Evolutionary conservation across 1,140 invertebrate species (phyloP), one percentile per base, ranked within the genome.

Genomic region (Polyergus mexicanus): DNA sequence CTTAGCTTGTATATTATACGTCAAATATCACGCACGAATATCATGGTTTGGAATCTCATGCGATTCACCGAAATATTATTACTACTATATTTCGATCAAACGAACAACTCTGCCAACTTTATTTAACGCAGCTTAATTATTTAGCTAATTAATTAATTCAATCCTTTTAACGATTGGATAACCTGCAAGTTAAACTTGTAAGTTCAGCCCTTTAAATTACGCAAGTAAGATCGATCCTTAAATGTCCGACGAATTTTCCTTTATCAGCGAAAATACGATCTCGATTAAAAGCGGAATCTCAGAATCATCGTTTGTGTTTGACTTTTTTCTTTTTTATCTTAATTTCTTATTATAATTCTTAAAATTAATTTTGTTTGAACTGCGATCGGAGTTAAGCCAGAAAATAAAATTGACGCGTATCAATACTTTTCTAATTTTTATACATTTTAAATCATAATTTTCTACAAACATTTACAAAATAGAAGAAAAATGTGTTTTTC

Each of bases 151-250:
- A 83, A 83, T 83, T 83, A 74, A 25, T 74, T 83, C 68, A 60
- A 35, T 74, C 78, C 54, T 83, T 83, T 83, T 83, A 74, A 25
- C n/a, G 68, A 28, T 74, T 60, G 68, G 68, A 83, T 83, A 83
- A 74, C 56, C 54, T 47, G 54, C 38, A 13, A 72, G 54, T 32
- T 44, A 54, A 83, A 83, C 78, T 83, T 72, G n/a, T n/a, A n/a
- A 62, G 68, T 83, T 74, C 78, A 47, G 28, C 41, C 65, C 78
- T 83, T 83, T 83, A 83, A 83, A 83, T 83, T 83, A 83, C 78
- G 54, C 58, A 74, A 83, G 78, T 83, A 41, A n/a, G 19, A 83
- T 83, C 78, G 78, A 83, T 83, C 54, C 68, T 83, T 83, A 62
- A 81, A 83, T 81, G 78, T 83, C 78, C 54, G 68, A 74, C 54